Evolutionary conservation across 92 coral and sea anemone genomes (phyloP).

Genomic region (Epizoanthus rinbou): DNA sequence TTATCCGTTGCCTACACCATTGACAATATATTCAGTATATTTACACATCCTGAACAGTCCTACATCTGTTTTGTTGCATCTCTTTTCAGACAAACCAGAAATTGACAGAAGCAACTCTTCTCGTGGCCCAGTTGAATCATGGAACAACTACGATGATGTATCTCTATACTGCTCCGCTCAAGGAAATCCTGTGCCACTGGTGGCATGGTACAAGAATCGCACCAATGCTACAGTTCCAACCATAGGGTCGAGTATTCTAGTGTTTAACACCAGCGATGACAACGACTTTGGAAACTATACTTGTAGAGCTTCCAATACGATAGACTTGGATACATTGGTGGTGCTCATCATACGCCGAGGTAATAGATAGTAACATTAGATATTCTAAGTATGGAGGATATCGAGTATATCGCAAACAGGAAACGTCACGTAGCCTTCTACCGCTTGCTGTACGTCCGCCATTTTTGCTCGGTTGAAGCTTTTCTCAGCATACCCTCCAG

Average conservation of each 20-base stretch:
- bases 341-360: slow-evolving; percentile 32
- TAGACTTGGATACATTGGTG: slow-evolving; percentile 2
- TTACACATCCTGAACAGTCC: too few species aligned
- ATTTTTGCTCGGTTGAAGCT: too few species aligned
- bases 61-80: too few species aligned
- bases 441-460: too few species aligned
- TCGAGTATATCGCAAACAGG: too few species aligned
- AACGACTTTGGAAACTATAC: slow-evolving; percentile 30
- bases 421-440: too few species aligned
- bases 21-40: too few species aligned
- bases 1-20: too few species aligned
- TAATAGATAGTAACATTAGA: background rate
- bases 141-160: slow-evolving; percentile 21
- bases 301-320: slow-evolving; percentile 4
- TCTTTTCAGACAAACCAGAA: slow-evolving; percentile 26
- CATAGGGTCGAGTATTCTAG: background rate
- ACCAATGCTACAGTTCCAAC: background rate
- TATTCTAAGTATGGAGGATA: too few species aligned
- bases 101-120: slow-evolving; percentile 8
- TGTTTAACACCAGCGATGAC: slow-evolving; percentile 7
- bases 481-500: too few species aligned
- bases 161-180: slow-evolving; percentile 13
- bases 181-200: slow-evolving; percentile 31
- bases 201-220: slow-evolving; percentile 13
- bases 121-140: slow-evolving; percentile 26